Evolutionary conservation across 2,113 vertebrate genomes (phyloP), one percentile per base, ranked within the genome.

Genomic region (Scatophagus argus): DNA sequence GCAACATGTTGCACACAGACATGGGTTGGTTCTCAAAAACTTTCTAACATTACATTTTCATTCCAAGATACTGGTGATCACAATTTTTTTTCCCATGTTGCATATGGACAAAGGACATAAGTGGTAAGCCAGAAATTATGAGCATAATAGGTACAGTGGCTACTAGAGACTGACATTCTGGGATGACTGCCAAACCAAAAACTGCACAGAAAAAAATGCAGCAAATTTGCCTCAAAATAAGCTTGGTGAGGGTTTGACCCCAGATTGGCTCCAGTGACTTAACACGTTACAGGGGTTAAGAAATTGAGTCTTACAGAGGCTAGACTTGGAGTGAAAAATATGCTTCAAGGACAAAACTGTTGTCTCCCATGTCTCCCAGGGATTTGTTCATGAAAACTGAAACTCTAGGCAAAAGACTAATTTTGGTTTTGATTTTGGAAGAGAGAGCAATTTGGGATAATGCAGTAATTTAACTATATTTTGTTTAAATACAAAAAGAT

Each of bases 161-260:
- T 81, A 47, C 59, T 36, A 39, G 34, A 77, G 39, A 70, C 71
- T 74, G 44, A 76, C 61, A 55, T 41, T 64, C 14, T 69, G 47
- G 17, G 14, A 25, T 6, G 39, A 6, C 25, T 74, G 86, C 88
- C 86, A 89, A 85, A 87, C 82, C 80, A 60, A 61, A 80, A 74
- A 17, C 47, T 44, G 73, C 55, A 66, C 47, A 52, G 25, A 65
- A 77, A 77, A 34, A 65, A 60, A 80, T 68, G 25, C 38, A 68
- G 60, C 49, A 80, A 72, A 81, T 59, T 16, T 62, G 49, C 34
- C 25, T 64, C 52, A 47, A 64, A 59, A 81, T 70, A 55, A 36
- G 16, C 13, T 58, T 56, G 13, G 32, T 67, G 44, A 66, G 25
- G 75, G 23, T 11, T 41, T 78, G 69, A 65, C 36, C 60, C 38